phyloP scores from a whole-genome alignment of 2,797 vertebrate genomes.

The Poecilia gillii region DNA sequence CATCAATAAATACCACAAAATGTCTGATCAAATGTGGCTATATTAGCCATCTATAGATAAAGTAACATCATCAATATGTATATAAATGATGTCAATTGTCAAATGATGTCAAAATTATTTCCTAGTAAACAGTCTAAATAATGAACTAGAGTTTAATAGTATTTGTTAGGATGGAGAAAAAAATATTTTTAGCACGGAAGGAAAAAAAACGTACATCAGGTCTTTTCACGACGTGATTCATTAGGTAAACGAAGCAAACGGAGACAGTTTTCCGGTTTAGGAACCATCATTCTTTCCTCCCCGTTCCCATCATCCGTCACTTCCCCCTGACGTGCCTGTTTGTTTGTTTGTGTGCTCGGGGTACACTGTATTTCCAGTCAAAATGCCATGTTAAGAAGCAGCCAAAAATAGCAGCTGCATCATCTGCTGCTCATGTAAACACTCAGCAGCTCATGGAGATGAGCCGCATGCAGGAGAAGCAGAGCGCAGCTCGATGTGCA shows the following conservation, averaged over 20 bases:
- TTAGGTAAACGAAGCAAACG: not conserved
- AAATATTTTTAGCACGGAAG: not conserved
- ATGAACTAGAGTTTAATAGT: not conserved
- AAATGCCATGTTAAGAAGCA: conserved; percentile 45
- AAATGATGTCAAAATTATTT: not conserved
- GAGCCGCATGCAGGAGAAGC: conserved; percentile 56
- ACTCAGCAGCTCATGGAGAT: conserved; percentile 50
- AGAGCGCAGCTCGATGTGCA: conserved; percentile 45
- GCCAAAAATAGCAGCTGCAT: conserved; percentile 61
- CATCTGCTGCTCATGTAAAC: conserved; percentile 69
- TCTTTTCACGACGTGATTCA: not conserved
- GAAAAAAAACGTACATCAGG: not conserved
- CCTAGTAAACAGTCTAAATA: not conserved
- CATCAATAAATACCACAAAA: not conserved
- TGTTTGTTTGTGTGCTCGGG: conserved; percentile 20
- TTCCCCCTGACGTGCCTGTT: conserved; percentile 13
- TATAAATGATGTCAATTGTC: not conserved
- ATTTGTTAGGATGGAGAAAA: not conserved
- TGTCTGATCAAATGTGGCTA: too few species aligned
- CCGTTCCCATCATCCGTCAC: conserved; percentile 38
- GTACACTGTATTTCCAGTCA: conserved; percentile 38
- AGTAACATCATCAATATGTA: not conserved
- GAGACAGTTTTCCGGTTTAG: not conserved
- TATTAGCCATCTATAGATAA: not conserved
- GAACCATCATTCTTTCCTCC: conserved; percentile 8